Percentiles rank a stretch among this genome's conserved stretches.
Evolutionary conservation across 2,797 vertebrate genomes (phyloP).

Genomic region (Cirrhinus mrigala): DNA sequence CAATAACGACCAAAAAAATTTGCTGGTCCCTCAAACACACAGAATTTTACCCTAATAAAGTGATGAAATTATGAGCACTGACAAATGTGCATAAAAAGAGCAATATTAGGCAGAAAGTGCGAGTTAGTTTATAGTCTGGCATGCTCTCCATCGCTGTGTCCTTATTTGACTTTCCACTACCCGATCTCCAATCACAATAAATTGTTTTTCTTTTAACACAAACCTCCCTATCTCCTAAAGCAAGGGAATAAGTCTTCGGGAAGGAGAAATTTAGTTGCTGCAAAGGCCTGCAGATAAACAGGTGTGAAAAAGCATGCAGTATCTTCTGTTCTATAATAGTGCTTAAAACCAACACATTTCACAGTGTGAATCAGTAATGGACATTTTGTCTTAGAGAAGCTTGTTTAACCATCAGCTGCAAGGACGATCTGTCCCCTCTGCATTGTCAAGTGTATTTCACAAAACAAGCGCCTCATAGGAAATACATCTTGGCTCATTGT

Average conservation of each 20-base stretch:
- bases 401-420: not conserved
- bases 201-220: not conserved
- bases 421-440: not conserved
- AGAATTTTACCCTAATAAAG: slow-evolving; percentile 14
- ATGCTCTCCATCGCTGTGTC: not conserved
- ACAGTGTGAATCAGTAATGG: slow-evolving; percentile 14
- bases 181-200: slow-evolving; percentile 9
- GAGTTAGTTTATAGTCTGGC: slow-evolving; percentile 11
- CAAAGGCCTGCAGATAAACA: slow-evolving; percentile 34
- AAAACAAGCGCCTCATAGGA: slow-evolving; percentile 2
- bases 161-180: slow-evolving; percentile 10
- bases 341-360: not conserved
- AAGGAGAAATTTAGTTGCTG: not conserved
- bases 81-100: slow-evolving; percentile 20
- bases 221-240: not conserved
- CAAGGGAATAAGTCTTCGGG: not conserved
- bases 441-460: not conserved
- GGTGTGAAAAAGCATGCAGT: slow-evolving; percentile 17
- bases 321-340: not conserved
- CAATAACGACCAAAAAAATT: slow-evolving; percentile 36
- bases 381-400: slow-evolving; percentile 5
- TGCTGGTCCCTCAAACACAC: not conserved
- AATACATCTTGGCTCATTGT: not conserved
- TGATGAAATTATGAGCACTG: slow-evolving; percentile 21
- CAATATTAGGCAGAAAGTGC: not conserved